Base-by-base conservation (phyloP, 1,140 invertebrate genomes). In the Zophobas atratus region DNA sequence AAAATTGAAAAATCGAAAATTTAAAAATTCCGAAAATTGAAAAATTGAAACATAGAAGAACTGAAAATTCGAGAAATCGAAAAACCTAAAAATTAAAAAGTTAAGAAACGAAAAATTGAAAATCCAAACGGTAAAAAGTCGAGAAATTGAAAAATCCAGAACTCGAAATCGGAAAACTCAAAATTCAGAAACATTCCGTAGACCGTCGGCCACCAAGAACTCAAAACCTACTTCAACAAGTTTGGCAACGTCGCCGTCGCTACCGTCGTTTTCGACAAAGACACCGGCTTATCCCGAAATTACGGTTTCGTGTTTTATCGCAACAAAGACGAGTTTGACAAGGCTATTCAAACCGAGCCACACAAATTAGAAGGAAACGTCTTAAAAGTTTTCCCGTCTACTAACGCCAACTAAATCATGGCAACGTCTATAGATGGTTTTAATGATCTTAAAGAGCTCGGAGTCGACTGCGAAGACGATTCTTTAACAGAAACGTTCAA, bases 201-300 rank as follows among this genome's bases (percentile, higher is more conserved):
- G 95, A 95, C 93, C 8, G 89, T 95, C 1, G 89, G 92, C 67
- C 88, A 90, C 70, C 86, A 87, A 32, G 93, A 96, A 82, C 85
- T 97, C n/a, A 89, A 90, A 75, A 88, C 91, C 55, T 94, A 96
- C 82, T 96, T 96, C 81, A 91, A 92, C 43, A 89, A 92, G 81
- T 96, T 94, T 88, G 95, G 95, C 1, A 88, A 89, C 34, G 89
- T 96, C 0, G 81, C 87, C 34, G 86, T 85, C 76, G 90, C 92
- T 4, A 89, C 86, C 84, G 92, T 96, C 38, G 84, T 93, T 4
- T 96, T 95, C 84, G 90, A 96, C 82, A 90, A 90, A 77, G 91
- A 91, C 34, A 93, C 92, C 43, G 95, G 95, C 6, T 83, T 94
- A 60, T 93, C 92, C 80, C 91, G 91, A 84, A 91, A 93, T 32